Evolutionary conservation across 2,797 vertebrate species (phyloP).

Genomic region (Melanotaenia trifasciata): DNA sequence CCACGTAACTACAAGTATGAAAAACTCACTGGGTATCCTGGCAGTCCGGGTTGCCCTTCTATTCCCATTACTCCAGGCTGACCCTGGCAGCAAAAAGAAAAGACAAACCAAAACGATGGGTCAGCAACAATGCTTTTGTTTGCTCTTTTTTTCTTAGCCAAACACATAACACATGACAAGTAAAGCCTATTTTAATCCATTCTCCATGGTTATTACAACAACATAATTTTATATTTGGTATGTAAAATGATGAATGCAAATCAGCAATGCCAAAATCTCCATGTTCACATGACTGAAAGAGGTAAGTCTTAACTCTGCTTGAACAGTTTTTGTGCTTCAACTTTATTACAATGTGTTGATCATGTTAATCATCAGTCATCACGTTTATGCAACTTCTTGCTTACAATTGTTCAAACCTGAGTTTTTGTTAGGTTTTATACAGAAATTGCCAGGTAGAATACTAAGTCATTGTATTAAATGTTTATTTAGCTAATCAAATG

Average conservation of each 20-base stretch:
- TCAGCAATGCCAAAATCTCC: too few relatives aligned
- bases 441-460: too few relatives aligned
- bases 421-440: background rate
- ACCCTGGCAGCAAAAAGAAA: constrained; percentile 85
- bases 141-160: constrained; percentile 14
- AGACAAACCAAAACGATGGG: constrained; percentile 24
- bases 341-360: too few relatives aligned
- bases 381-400: background rate
- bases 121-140: constrained; percentile 26
- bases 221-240: too few relatives aligned
- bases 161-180: constrained; percentile 39
- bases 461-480: too few relatives aligned
- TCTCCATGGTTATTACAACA: constrained; percentile 45
- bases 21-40: constrained; percentile 89
- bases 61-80: constrained; percentile 88
- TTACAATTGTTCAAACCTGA: background rate
- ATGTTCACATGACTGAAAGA: too few relatives aligned
- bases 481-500: too few relatives aligned
- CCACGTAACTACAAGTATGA: constrained; percentile 5
- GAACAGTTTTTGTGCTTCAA: too few relatives aligned
- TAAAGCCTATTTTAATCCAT: constrained; percentile 37
- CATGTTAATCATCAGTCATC: background rate
- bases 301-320: too few relatives aligned
- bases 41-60: constrained; percentile 89
- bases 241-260: too few relatives aligned